A percentile compares a stretch with the other conserved stretches of the same genome.
Evolutionary conservation across 2,797 vertebrate species (phyloP).

Genomic region (Chaunax sp.): DNA sequence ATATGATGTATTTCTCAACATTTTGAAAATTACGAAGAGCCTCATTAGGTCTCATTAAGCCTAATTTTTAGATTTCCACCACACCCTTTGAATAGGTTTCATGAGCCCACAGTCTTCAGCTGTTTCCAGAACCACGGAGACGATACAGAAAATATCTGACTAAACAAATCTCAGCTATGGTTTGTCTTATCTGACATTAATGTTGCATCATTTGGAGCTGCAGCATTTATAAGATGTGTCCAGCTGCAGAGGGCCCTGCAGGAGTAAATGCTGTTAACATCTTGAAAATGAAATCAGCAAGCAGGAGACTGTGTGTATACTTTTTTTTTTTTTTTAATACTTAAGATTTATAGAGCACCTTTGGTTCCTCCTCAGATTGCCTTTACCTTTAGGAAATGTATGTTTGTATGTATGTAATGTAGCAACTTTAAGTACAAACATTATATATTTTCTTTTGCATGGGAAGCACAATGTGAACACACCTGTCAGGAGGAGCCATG

Average conservation of each 20-base stretch:
- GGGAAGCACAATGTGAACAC: neutral
- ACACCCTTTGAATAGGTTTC: constrained; percentile 3
- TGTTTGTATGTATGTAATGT: neutral
- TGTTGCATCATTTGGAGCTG: constrained; percentile 13
- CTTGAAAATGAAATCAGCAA: constrained; percentile 4
- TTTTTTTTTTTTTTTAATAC: constrained; percentile 8
- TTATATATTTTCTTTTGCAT: no score
- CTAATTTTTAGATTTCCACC: constrained; percentile 4
- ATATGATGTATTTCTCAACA: constrained; percentile 8
- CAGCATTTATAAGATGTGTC: constrained; percentile 8
- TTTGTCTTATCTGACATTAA: constrained; percentile 23
- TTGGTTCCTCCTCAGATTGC: neutral
- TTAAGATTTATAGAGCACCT: neutral
- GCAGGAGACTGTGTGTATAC: neutral
- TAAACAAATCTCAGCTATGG: constrained; percentile 2
- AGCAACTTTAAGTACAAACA: neutral
- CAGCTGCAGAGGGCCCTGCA: constrained; percentile 1
- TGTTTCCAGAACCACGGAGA: neutral
- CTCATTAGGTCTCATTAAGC: constrained; percentile 38
- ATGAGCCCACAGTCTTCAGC: constrained; percentile 1
- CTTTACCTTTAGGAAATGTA: neutral
- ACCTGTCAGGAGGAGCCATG: neutral
- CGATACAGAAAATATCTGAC: neutral
- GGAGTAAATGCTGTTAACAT: constrained; percentile 2
- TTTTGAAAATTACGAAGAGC: constrained; percentile 13